A percentile compares a stretch with the other conserved stretches of the same genome.
Evolutionary conservation across 2,113 vertebrate species (phyloP).

Genomic region (Cyanoderma ruficeps): DNA sequence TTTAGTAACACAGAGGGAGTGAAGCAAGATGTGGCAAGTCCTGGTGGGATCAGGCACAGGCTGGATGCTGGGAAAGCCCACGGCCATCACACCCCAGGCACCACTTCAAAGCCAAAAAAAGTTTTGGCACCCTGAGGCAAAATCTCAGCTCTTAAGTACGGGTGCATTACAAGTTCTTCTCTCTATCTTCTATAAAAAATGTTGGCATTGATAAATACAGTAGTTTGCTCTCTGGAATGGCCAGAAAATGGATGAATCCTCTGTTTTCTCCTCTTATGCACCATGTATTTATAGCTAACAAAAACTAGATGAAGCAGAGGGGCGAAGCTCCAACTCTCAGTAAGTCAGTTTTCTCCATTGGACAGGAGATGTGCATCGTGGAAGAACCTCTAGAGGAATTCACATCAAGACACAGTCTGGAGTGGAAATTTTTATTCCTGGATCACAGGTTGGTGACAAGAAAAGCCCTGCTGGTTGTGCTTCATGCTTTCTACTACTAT

Average conservation of each 20-base stretch:
- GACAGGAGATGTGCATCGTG: constrained; percentile 81
- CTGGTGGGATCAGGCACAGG: neutral
- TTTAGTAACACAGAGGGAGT: neutral
- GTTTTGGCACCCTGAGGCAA: neutral
- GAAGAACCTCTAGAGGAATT: constrained; percentile 84
- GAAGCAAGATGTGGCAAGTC: neutral
- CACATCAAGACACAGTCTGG: constrained; percentile 84
- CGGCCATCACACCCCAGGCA: neutral
- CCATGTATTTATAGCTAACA: neutral
- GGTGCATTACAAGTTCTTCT: neutral
- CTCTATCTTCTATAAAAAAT: constrained; percentile 18
- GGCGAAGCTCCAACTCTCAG: neutral
- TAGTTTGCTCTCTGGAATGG: neutral
- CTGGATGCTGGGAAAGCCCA: neutral
- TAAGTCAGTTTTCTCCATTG: constrained; percentile 35
- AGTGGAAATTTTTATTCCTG: constrained; percentile 87
- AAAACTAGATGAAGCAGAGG: neutral
- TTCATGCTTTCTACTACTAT: neutral
- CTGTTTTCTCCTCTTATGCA: neutral
- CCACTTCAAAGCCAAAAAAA: neutral
- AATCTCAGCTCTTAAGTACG: neutral
- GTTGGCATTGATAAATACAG: constrained; percentile 20
- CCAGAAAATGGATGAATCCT: neutral
- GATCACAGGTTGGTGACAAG: constrained; percentile 81
- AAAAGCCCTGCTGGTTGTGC: constrained; percentile 6